Conservation (phyloP, 2,888 invertebrate species). For the Noctua pronuba region DNA sequence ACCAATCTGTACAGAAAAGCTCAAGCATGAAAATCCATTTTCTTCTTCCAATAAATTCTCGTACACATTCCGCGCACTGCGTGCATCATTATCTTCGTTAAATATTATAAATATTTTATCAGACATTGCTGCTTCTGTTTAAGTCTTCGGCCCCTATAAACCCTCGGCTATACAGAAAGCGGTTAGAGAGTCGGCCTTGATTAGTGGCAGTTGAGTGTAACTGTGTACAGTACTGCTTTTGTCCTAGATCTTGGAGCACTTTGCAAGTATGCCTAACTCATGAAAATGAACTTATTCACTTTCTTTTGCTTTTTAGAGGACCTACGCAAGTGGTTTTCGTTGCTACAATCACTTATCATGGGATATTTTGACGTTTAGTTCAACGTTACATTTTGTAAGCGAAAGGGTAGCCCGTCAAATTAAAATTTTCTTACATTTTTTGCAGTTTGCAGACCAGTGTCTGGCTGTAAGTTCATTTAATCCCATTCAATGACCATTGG, state of each 20-base stretch:
- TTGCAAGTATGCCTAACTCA: not conserved
- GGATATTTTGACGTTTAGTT: not conserved
- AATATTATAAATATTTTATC: conserved; percentile 59
- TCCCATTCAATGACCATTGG: too few relatives aligned
- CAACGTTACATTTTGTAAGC: not conserved
- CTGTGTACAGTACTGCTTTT: not conserved
- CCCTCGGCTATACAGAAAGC: conserved; percentile 10
- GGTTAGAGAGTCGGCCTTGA: not conserved
- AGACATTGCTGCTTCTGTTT: conserved; percentile 29
- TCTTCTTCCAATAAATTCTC: conserved; percentile 38
- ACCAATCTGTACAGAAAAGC: not conserved
- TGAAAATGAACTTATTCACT: not conserved
- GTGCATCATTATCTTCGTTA: conserved; percentile 47
- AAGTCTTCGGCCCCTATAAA: conserved; percentile 33
- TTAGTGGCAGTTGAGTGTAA: not conserved
- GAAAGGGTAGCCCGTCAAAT: too few relatives aligned
- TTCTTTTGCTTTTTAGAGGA: not conserved
- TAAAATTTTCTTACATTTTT: too few relatives aligned
- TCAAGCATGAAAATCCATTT: not conserved
- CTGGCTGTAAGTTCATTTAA: too few relatives aligned
- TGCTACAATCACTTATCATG: not conserved
- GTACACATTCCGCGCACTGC: conserved; percentile 19
- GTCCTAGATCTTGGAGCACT: not conserved
- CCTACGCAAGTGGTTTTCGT: not conserved
- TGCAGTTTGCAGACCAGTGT: too few relatives aligned